phyloP scores from a whole-genome alignment of 2,888 invertebrate species.

The Amaurobius ferox region DNA sequence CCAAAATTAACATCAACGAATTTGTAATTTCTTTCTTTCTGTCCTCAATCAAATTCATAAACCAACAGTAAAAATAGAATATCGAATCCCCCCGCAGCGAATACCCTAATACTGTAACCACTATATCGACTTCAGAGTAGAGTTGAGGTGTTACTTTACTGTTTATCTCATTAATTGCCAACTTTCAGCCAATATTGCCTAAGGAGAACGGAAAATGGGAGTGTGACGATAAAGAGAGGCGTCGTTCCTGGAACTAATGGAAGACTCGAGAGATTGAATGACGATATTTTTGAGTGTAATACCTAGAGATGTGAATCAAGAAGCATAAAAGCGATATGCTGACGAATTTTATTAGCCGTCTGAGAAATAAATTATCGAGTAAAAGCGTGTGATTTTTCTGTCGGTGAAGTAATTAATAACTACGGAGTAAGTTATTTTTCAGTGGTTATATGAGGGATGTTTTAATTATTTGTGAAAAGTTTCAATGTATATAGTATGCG shows the following conservation, averaged over 20 bases:
- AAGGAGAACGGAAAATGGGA: not conserved
- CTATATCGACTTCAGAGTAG: not conserved
- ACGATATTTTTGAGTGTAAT: not conserved
- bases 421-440: no score
- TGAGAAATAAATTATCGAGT: not conserved
- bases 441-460: no score
- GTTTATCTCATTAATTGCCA: conserved; percentile 7
- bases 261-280: not conserved
- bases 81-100: not conserved
- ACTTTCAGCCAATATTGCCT: conserved; percentile 2
- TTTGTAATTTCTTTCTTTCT: no score
- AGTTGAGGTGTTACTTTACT: not conserved
- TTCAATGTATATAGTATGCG: no score
- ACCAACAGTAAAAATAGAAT: not conserved
- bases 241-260: not conserved
- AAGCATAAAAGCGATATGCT: not conserved
- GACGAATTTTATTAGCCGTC: not conserved
- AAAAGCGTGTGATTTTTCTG: not conserved
- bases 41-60: not conserved
- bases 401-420: no score
- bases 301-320: not conserved
- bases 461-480: no score
- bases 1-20: no score
- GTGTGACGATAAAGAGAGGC: not conserved
- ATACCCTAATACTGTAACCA: not conserved